Base-by-base conservation (phyloP, 30 jellyfish, hydroid and myxozoan genomes). In the Cassiopea xamachana region DNA sequence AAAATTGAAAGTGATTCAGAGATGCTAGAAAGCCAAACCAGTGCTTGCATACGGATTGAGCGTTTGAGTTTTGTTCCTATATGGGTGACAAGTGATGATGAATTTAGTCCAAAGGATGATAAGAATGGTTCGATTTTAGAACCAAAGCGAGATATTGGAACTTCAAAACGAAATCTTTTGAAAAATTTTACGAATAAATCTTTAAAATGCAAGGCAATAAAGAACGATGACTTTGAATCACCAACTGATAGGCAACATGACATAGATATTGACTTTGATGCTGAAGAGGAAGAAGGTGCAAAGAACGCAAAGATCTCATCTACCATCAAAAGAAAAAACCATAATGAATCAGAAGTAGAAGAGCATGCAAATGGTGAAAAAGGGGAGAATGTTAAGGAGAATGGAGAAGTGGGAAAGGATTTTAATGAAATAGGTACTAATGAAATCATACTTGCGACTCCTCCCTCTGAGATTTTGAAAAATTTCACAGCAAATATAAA, bases 401-500 rank as follows among this genome's bases (percentile, higher is more conserved):
- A 5, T 67, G 46, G 15, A 13, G 46, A 19, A 67, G 46, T 67
- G 19, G 76, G 15, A 67, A 67, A 67, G 76, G 76, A 16, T 5
- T 5, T 67, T 15, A 19, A 13, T 7, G 43, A 16, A 10, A 10
- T 3, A 67, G 76, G 55, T 71, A n/a, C 10, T 1, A 69, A 78
- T 39, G 87, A 78, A 48, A 75, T 78, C 50, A 60, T 78, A 78
- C 87, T 69, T 2, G 75, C 87, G 27, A 78, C 87, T 12, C 87
- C 87, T 47, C 75, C 55, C 55, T 78, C 87, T 14, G 74, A 78
- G 49, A 59, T 9, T 48, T 9, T 64, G 74, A 13, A 13, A 64
- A 64, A 27, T 27, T 5, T 64, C 2, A 13, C 74, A 5, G 8
- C 27, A 9, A 27, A 9, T 64, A 17, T 17, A 2, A 64, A 64